Percentiles rank a stretch among this genome's conserved stretches.
Conservation (phyloP, 2,113 vertebrate genomes). For the Centropus bengalensis region DNA sequence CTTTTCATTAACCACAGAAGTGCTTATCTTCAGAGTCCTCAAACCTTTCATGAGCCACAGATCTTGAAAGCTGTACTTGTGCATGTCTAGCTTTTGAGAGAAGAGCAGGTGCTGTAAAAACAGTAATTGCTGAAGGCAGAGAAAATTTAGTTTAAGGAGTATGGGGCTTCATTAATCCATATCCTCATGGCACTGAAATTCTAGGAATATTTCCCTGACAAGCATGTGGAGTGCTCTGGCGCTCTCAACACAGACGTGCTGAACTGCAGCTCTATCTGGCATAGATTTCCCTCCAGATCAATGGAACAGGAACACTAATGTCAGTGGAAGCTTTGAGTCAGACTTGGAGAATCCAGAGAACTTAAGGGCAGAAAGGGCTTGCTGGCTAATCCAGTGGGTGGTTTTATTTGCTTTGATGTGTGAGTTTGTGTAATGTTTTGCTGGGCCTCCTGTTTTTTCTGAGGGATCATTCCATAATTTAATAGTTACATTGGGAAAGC, state of each 20-base stretch:
- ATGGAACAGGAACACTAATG: background rate
- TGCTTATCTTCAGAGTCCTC: background rate
- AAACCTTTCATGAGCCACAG: background rate
- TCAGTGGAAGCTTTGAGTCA: slow-evolving; percentile 10
- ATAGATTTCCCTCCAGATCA: background rate
- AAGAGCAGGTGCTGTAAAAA: background rate
- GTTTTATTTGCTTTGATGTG: background rate
- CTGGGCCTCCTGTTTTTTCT: background rate
- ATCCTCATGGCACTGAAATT: background rate
- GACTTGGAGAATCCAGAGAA: background rate
- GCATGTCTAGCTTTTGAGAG: background rate
- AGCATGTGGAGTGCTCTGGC: background rate
- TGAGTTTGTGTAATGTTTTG: background rate
- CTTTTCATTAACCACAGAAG: background rate
- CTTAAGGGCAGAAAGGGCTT: background rate
- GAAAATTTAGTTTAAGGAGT: background rate
- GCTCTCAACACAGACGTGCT: background rate
- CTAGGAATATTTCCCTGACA: background rate
- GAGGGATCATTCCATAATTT: background rate
- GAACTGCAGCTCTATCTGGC: background rate
- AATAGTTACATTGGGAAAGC: background rate
- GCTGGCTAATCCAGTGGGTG: background rate
- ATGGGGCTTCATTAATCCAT: background rate
- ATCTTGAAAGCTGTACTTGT: background rate
- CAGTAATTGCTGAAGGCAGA: background rate